These are phyloP conservation scores for Kradibia gibbosae DNA, from an alignment of 1,140 invertebrate species.

Conservation along the genomic window DNA sequence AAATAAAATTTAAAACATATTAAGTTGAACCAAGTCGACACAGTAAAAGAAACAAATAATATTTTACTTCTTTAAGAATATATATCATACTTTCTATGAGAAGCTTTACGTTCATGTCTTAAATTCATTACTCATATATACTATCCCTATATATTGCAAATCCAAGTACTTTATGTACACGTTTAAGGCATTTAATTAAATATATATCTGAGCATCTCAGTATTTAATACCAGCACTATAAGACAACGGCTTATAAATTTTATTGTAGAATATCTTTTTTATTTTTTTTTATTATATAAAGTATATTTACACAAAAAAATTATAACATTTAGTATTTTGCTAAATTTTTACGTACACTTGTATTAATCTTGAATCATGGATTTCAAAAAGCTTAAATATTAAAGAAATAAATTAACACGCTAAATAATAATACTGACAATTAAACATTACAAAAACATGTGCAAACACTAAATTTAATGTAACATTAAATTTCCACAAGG, in stretches of 20 bases:
- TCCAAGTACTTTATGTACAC: background rate
- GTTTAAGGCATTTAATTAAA: background rate
- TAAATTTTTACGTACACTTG: background rate
- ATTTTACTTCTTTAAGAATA: background rate
- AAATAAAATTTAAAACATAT: no score
- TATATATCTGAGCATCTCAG: background rate
- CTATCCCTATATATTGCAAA: background rate
- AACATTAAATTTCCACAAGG: slow-evolving; percentile 34
- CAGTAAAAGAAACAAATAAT: no score
- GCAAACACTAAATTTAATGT: background rate
- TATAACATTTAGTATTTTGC: background rate
- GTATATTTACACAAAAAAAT: background rate
- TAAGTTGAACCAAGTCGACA: no score
- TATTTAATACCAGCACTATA: background rate
- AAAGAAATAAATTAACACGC: background rate
- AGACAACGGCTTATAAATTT: background rate
- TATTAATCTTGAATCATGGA: background rate
- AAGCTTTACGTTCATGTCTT: background rate
- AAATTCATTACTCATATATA: background rate
- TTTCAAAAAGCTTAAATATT: background rate
- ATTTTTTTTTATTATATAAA: background rate
- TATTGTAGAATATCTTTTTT: background rate
- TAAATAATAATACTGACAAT: background rate
- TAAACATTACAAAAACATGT: background rate
- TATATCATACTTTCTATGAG: background rate